Conservation (phyloP, 2,888 invertebrate genomes). For the Rhagonycha fulva region DNA sequence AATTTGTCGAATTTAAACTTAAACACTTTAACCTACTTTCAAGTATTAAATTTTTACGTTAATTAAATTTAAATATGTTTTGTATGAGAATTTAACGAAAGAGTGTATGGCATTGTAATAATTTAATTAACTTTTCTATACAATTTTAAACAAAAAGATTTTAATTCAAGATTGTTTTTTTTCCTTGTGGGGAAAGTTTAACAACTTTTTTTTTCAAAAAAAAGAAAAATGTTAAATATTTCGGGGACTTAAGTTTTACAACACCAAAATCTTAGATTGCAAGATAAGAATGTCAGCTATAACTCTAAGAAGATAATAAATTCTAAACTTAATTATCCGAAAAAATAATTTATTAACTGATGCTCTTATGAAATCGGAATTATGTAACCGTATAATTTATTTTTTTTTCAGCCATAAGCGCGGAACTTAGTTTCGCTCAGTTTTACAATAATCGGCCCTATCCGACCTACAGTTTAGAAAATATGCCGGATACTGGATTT, state of each 20-base stretch:
- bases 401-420: slow-evolving; percentile 43
- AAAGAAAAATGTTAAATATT: not conserved
- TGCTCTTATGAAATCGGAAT: not conserved
- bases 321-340: not conserved
- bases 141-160: slow-evolving; percentile 18
- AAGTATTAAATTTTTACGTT: not conserved
- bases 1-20: not conserved
- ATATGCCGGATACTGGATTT: slow-evolving; percentile 70
- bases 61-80: not conserved
- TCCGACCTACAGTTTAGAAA: slow-evolving; percentile 62
- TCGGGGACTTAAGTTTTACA: not conserved
- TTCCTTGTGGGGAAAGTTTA: slow-evolving; percentile 14
- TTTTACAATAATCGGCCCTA: slow-evolving; percentile 54
- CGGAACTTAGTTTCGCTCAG: slow-evolving; percentile 46
- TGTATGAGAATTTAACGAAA: not conserved
- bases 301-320: not conserved
- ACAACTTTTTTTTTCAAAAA: slow-evolving; percentile 13
- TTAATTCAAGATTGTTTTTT: slow-evolving; percentile 9
- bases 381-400: not conserved
- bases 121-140: not conserved
- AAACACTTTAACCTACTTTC: not conserved
- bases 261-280: not conserved
- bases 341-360: not conserved
- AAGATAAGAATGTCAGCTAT: not conserved
- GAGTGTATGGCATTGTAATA: not conserved